phyloP scores from a whole-genome alignment of 1,140 invertebrate species.

The Sminthurides bifidus region DNA sequence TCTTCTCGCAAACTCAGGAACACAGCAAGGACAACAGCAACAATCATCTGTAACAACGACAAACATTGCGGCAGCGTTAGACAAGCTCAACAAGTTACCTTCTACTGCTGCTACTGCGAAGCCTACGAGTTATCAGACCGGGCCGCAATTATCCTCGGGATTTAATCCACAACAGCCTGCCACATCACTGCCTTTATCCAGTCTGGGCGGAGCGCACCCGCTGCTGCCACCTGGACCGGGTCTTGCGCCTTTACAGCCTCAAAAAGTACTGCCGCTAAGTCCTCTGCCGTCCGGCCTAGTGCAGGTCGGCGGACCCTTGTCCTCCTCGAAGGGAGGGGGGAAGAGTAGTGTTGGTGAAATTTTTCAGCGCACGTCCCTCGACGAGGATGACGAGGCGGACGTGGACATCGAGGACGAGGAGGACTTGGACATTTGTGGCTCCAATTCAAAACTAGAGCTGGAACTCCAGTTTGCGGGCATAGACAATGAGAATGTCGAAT shows the following conservation, averaged over 20 bases:
- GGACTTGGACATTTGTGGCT: slow-evolving; percentile 13
- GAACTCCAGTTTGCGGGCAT: slow-evolving; percentile 29
- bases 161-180: too few species aligned
- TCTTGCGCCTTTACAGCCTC: not conserved
- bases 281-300: not conserved
- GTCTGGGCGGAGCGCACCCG: too few species aligned
- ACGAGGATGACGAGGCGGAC: not conserved
- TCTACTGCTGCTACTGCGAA: too few species aligned
- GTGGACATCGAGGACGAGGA: slow-evolving; percentile 25
- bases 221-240: too few species aligned
- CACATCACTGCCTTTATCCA: too few species aligned
- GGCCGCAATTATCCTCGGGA: too few species aligned
- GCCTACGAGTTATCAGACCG: too few species aligned
- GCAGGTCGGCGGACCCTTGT: not conserved
- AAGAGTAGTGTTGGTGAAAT: not conserved
- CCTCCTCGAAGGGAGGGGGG: not conserved
- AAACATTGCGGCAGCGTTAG: not conserved
- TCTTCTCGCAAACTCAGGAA: slow-evolving; percentile 20
- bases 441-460: slow-evolving; percentile 29
- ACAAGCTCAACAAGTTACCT: not conserved
- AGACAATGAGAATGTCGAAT: slow-evolving; percentile 24
- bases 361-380: not conserved
- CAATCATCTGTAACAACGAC: not conserved
- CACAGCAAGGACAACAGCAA: slow-evolving; percentile 12
- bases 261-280: not conserved